phyloP scores from a whole-genome alignment of 1,140 invertebrate species.

The Bombus picipes region DNA sequence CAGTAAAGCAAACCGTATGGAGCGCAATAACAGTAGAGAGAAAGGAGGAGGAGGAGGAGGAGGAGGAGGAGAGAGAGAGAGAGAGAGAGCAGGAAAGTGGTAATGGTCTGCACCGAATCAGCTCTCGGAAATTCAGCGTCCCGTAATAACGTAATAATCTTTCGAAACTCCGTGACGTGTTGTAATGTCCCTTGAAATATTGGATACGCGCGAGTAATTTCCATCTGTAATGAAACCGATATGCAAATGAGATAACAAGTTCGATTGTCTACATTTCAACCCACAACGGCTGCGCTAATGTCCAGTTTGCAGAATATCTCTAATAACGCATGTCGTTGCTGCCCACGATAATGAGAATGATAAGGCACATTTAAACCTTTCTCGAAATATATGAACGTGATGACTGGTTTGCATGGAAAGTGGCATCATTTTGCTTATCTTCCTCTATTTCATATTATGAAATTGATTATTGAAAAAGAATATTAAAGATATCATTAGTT shows the following conservation, averaged over 20 bases:
- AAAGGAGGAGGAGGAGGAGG: no score
- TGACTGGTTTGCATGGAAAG: neutral
- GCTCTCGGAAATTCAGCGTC: conserved; percentile 4
- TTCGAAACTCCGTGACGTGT: conserved; percentile 23
- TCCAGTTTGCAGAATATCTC: neutral
- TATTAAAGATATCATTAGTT: no score
- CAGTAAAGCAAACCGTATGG: conserved; percentile 16
- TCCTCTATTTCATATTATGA: no score
- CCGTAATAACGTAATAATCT: conserved; percentile 39
- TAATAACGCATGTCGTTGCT: conserved; percentile 6
- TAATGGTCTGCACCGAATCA: conserved; percentile 16
- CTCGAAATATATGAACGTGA: neutral
- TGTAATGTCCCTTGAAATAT: conserved; percentile 37
- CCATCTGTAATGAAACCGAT: conserved; percentile 43
- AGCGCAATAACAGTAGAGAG: neutral
- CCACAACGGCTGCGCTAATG: neutral
- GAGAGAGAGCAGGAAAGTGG: neutral
- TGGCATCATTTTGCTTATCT: neutral
- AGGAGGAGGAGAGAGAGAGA: neutral
- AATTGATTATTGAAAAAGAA: no score
- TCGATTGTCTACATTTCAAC: conserved; percentile 19
- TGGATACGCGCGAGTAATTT: conserved; percentile 31
- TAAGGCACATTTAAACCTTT: neutral
- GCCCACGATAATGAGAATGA: neutral
- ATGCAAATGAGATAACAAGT: conserved; percentile 31